Percentiles rank a stretch among this genome's conserved stretches.
Conservation (phyloP, 2,888 invertebrate genomes). For the Caenorhabditis japonica region DNA sequence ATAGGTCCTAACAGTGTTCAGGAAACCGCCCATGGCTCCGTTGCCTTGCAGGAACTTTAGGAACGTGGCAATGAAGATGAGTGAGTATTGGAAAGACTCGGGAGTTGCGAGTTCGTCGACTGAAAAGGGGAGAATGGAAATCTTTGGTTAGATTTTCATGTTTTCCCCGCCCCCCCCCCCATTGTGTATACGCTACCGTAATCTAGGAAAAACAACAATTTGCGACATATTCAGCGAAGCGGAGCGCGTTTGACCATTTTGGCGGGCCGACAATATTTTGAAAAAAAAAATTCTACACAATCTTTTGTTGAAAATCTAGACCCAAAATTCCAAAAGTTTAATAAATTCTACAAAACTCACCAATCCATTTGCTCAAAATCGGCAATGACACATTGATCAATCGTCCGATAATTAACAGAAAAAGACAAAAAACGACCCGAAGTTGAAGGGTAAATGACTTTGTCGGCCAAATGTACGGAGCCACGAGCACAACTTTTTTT, state of each 20-base stretch:
- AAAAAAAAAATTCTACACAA: no score
- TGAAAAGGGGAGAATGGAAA: no score
- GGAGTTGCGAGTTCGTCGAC: conserved; percentile 86
- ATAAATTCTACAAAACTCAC: conserved; percentile 82
- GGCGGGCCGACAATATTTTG: no score
- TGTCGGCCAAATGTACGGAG: conserved; percentile 92
- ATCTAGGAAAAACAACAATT: conserved; percentile 76
- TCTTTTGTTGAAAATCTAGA: no score
- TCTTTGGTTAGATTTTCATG: no score
- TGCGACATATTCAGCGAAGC: neutral
- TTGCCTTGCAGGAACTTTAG: conserved; percentile 96
- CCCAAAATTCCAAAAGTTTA: no score
- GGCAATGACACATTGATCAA: conserved; percentile 92
- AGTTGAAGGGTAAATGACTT: conserved; percentile 84
- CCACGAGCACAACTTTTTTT: conserved; percentile 65
- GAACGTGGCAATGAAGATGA: conserved; percentile 87
- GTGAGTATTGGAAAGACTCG: conserved; percentile 87
- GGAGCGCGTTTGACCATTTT: no score
- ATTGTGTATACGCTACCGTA: no score
- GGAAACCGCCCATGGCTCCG: conserved; percentile 84
- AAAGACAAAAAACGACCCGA: conserved; percentile 87
- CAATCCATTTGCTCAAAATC: conserved; percentile 91
- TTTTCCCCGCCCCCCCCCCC: no score
- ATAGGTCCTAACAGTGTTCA: conserved; percentile 91
- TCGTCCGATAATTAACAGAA: conserved; percentile 86